These are phyloP conservation scores for Oasisia sp. DNA, from an alignment of 2,888 invertebrate species.

Conservation along the genomic window DNA sequence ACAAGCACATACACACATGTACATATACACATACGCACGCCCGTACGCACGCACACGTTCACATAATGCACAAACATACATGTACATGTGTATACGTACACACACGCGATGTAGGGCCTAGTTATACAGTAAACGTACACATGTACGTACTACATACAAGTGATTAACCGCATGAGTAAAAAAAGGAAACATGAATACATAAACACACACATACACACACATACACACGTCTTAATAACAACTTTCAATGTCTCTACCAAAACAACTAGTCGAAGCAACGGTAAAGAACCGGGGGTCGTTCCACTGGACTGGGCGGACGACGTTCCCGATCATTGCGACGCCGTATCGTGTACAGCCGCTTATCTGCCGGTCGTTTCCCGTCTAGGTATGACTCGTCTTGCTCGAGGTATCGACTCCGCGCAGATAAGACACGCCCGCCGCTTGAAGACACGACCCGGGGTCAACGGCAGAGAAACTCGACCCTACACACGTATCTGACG, in stretches of 20 bases:
- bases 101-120: no score
- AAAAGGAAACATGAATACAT: neutral
- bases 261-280: neutral
- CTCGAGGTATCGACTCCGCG: neutral
- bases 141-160: no score
- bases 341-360: neutral
- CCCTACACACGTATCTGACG: neutral
- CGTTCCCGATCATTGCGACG: neutral
- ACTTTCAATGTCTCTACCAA: neutral
- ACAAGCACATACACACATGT: no score
- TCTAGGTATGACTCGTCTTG: neutral
- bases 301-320: neutral
- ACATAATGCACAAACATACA: no score
- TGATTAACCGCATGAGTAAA: neutral
- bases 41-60: no score
- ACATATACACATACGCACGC: no score
- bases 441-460: neutral
- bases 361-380: neutral
- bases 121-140: no score
- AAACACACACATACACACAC: neutral
- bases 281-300: neutral
- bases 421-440: constrained; percentile 13
- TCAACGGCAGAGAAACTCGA: neutral
- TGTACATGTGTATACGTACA: no score
- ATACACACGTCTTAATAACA: neutral